A percentile compares a stretch with the other conserved stretches of the same genome.
Conservation (phyloP, 2,113 vertebrate species). For the Pelodiscus sinensis region DNA sequence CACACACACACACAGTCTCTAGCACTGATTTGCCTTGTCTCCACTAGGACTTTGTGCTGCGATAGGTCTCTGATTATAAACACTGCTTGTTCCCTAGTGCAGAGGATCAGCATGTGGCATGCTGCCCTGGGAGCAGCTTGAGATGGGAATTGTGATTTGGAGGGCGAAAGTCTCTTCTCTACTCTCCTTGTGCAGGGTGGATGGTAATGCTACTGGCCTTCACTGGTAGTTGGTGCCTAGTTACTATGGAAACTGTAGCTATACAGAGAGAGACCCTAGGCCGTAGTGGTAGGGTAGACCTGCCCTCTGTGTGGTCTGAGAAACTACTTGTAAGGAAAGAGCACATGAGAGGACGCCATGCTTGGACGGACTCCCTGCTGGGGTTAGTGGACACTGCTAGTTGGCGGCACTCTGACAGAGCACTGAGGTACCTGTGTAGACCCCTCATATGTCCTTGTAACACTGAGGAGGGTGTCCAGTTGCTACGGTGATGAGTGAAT, state of each 20-base stretch:
- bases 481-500: neutral
- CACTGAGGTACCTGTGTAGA: neutral
- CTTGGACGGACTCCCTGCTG: neutral
- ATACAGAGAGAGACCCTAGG: neutral
- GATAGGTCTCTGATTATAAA: neutral
- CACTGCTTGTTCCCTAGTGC: neutral
- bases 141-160: neutral
- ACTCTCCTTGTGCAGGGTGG: neutral
- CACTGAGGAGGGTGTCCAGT: fast-evolving
- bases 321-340: neutral
- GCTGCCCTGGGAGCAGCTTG: neutral
- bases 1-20: too few species aligned
- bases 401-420: neutral
- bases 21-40: too few species aligned
- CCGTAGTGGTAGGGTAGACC: neutral
- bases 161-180: neutral
- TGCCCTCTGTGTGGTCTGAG: neutral
- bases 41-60: neutral
- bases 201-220: neutral
- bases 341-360: neutral
- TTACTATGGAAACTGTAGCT: too few species aligned
- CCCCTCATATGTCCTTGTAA: neutral
- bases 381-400: neutral
- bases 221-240: too few species aligned
- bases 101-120: too few species aligned